Conservation (phyloP, 2,113 vertebrate species). For the Pomatostomus ruficeps region DNA sequence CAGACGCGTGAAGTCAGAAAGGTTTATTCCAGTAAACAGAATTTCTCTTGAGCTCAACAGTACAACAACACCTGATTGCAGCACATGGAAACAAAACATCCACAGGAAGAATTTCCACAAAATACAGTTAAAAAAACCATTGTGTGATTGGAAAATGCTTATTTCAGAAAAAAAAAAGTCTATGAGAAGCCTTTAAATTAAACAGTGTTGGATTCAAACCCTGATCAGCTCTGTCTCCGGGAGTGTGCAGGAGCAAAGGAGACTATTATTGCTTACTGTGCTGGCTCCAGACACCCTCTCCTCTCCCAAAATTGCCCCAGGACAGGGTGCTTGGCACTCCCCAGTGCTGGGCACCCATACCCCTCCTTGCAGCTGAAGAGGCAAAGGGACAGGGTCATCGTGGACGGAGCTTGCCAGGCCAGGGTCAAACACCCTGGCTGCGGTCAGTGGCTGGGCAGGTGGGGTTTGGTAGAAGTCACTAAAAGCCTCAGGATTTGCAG, state of each 20-base stretch:
- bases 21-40: conserved; percentile 58
- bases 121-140: not conserved
- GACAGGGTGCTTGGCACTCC: not conserved
- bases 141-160: conserved; percentile 25
- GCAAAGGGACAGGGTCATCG: not conserved
- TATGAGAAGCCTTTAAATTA: conserved; percentile 52
- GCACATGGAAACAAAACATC: conserved; percentile 44
- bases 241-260: not conserved
- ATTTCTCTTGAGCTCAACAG: conserved; percentile 52
- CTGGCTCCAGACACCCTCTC: not conserved
- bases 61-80: not conserved
- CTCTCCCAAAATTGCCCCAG: not conserved
- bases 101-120: conserved; percentile 40
- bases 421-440: not conserved
- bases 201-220: conserved; percentile 33
- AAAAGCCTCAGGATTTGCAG: not conserved
- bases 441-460: not conserved
- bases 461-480: not conserved
- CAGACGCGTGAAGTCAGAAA: not conserved
- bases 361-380: not conserved
- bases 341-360: fast-evolving
- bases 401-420: not conserved
- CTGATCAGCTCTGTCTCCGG: not conserved
- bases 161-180: not conserved
- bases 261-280: conserved; percentile 34